These are phyloP conservation scores for Torymus texanus DNA, from an alignment of 2,888 invertebrate species.

Conservation along the genomic window DNA sequence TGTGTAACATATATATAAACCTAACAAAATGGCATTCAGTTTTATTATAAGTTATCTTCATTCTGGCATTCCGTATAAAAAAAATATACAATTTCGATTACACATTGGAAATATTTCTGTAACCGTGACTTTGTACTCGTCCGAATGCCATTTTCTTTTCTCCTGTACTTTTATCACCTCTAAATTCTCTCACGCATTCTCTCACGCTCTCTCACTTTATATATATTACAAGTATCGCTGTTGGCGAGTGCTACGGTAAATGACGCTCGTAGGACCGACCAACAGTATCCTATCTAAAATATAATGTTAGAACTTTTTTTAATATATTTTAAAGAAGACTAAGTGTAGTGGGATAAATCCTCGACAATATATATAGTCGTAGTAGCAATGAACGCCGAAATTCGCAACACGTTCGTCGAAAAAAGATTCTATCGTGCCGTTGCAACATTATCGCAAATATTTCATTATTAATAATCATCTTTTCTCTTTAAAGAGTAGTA, in stretches of 20 bases:
- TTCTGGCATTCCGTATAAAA: slow-evolving; percentile 71
- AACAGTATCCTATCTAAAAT: slow-evolving; percentile 71
- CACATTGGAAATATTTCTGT: slow-evolving; percentile 69
- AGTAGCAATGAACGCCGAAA: slow-evolving; percentile 31
- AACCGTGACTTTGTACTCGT: slow-evolving; percentile 74
- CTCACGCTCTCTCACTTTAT: slow-evolving; percentile 56
- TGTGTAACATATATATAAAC: slow-evolving; percentile 65
- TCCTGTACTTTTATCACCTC: no score
- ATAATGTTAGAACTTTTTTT: slow-evolving; percentile 62
- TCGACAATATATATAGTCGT: slow-evolving; percentile 39
- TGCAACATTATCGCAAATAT: slow-evolving; percentile 23
- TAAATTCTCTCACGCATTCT: slow-evolving; percentile 54
- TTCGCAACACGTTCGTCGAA: slow-evolving; percentile 31
- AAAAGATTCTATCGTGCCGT: slow-evolving; percentile 48
- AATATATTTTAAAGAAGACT: slow-evolving; percentile 53
- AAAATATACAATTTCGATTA: slow-evolving; percentile 75
- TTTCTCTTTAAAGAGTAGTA: slow-evolving; percentile 40
- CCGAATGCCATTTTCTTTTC: slow-evolving; percentile 74
- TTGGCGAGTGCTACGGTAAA: slow-evolving; percentile 61
- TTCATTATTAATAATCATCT: slow-evolving; percentile 1
- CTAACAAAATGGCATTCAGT: slow-evolving; percentile 75
- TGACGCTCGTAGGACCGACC: slow-evolving; percentile 63
- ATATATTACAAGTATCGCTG: slow-evolving; percentile 67
- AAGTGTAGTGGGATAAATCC: slow-evolving; percentile 48
- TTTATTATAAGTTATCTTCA: slow-evolving; percentile 70